phyloP scores from a whole-genome alignment of 2,797 vertebrate genomes.

The Gymnocypris eckloni region DNA sequence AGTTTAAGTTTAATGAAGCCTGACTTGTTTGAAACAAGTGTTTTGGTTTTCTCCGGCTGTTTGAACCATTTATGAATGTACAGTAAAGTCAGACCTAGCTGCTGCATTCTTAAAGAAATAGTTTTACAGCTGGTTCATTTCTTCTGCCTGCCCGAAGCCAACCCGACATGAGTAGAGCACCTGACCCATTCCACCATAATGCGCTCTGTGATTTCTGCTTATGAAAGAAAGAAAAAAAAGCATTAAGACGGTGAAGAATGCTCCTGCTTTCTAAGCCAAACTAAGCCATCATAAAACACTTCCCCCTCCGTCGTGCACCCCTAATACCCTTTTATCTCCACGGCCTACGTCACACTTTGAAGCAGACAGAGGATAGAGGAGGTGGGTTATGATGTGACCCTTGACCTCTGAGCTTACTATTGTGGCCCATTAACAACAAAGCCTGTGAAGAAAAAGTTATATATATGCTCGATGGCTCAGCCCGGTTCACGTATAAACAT shows the following conservation, averaged over 20 bases:
- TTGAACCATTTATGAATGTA: not conserved
- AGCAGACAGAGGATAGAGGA: conserved; percentile 1
- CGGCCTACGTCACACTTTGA: conserved; percentile 42
- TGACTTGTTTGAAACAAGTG: not conserved
- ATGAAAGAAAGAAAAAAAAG: conserved; percentile 56
- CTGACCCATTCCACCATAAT: conserved; percentile 72
- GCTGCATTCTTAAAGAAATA: conserved; percentile 6
- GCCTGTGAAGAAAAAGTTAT: conserved; percentile 4
- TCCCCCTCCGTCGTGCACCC: conserved; percentile 18
- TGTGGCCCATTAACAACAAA: conserved; percentile 17
- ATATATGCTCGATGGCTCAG: not conserved
- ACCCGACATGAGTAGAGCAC: conserved; percentile 67
- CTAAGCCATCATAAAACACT: conserved; percentile 68
- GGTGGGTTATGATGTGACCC: conserved; percentile 15
- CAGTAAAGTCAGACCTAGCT: conserved; percentile 4
- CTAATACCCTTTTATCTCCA: conserved; percentile 67
- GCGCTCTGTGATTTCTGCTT: conserved; percentile 58
- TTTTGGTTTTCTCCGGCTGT: not conserved
- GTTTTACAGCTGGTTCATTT: conserved; percentile 25
- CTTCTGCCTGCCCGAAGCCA: conserved; percentile 40
- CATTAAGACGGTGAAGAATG: conserved; percentile 79
- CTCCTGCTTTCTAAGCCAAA: conserved; percentile 76
- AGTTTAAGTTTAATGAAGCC: not conserved
- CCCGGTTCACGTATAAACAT: not conserved
- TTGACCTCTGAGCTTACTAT: conserved; percentile 21